Evolutionary conservation across 2,113 vertebrate species (phyloP).

Genomic region (Naja naja): DNA sequence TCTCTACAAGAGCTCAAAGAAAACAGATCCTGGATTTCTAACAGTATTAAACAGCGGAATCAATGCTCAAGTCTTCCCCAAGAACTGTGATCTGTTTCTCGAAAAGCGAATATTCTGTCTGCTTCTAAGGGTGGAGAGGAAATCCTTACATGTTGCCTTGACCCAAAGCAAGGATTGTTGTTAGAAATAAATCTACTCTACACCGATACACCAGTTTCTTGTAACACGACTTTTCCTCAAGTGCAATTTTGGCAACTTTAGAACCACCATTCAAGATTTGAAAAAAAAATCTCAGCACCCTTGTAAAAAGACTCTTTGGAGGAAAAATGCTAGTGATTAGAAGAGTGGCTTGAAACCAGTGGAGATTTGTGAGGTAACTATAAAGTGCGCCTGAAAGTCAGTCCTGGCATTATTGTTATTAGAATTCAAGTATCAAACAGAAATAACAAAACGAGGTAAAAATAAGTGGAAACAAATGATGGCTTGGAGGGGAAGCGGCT

Average conservation of each 20-base stretch:
- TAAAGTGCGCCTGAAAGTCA: constrained; percentile 63
- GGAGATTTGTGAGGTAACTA: background rate
- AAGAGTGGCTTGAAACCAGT: background rate
- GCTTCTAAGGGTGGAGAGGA: background rate
- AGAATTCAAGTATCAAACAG: constrained; percentile 62
- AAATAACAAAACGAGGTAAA: constrained; percentile 60
- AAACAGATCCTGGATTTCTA: constrained; percentile 3
- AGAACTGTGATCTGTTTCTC: constrained; percentile 27
- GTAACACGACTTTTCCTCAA: no score
- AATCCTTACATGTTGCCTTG: background rate
- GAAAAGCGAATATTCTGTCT: constrained; percentile 38
- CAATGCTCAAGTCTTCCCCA: constrained; percentile 32
- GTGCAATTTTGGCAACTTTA: background rate
- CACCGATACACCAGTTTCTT: background rate
- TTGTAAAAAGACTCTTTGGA: background rate
- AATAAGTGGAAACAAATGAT: background rate
- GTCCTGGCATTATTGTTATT: constrained; percentile 38
- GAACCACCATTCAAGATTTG: no score
- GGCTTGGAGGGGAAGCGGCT: background rate
- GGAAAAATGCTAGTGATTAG: background rate
- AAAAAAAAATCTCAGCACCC: background rate
- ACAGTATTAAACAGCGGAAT: background rate
- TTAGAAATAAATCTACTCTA: background rate
- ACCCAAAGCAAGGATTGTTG: background rate
- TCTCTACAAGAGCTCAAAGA: background rate